Evolutionary conservation across 1,140 invertebrate species (phyloP), one percentile per base, ranked within the genome.

Genomic region (Panagrolaimus sp.): DNA sequence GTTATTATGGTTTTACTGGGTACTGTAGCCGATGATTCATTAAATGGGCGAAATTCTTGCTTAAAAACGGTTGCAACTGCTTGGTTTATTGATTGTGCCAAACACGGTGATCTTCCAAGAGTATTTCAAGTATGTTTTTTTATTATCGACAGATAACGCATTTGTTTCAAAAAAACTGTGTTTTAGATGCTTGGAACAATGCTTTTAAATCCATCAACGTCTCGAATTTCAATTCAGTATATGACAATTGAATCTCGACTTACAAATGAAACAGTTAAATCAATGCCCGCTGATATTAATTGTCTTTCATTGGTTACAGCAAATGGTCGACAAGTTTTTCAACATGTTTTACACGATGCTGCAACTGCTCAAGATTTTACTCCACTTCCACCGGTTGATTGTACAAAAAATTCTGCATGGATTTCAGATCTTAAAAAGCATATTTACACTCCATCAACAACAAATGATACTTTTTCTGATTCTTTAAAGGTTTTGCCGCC

Each of bases 141-240:
- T 78, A 91, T 6, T 84, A 88, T 48, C 89, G 90, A 21, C 32
- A 12, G 6, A 43, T 26, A 43, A n/a, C 10, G 14, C 15, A 4
- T 17, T 74, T 87, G 89, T 9, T 81, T 93, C 4, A 86, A 91
- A 48, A 87, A 90, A 3, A 90, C 89, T 5, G 15, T 67, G n/a
- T 14, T 88, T 7, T 85, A 91, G 0, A 86, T 95, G 28, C 86
- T 94, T 7, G 90, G 91, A 76, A 90, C 92, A 0, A 90, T 92
- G 82, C 83, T 95, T 1, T 84, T 94, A 1, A 89, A 91, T 74
- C 88, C 90, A 12, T 90, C 89, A 55, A 93, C 92, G 0, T 90
- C 90, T 67, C 87, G 92, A 32, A 88, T 94, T 71, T 91, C 91
- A 62, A 90, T 94, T 3, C 88, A 91, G 10, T 90, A 93, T 79